Percentiles rank a stretch among this genome's conserved stretches.
phyloP scores from a whole-genome alignment of 2,113 vertebrate genomes.

The Limnothrissa miodon region DNA sequence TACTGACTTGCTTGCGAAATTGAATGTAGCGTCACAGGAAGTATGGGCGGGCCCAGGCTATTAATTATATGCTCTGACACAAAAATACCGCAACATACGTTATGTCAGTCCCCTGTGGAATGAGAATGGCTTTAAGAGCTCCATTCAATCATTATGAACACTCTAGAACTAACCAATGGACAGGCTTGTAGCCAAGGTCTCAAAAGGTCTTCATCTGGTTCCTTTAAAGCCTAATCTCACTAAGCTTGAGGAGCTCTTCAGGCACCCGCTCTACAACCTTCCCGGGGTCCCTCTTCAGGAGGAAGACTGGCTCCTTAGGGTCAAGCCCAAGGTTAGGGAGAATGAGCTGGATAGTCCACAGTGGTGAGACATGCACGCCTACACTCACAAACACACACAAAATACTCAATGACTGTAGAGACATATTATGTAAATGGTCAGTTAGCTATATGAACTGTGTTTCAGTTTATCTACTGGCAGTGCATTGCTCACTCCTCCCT shows the following conservation, averaged over 20 bases:
- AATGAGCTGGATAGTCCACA: constrained; percentile 61
- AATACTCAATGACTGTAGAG: not conserved
- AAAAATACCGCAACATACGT: no score
- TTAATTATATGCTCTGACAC: no score
- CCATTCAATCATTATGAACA: no score
- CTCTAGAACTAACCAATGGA: no score
- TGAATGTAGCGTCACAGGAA: no score
- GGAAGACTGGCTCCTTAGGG: constrained; percentile 73
- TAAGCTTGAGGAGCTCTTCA: constrained; percentile 71
- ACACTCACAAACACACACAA: not conserved
- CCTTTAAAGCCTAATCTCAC: constrained; percentile 39
- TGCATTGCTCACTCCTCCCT: no score
- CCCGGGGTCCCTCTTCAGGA: constrained; percentile 55
- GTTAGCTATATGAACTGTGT: not conserved
- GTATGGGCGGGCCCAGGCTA: no score
- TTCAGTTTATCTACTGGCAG: not conserved
- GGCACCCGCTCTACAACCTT: constrained; percentile 75
- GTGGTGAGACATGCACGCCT: constrained; percentile 57
- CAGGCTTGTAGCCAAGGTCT: no score
- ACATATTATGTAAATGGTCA: not conserved
- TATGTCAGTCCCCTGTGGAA: no score
- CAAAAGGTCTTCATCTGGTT: no score
- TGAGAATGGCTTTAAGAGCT: no score
- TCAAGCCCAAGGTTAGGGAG: constrained; percentile 66
- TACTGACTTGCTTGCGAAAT: no score